Evolutionary conservation across 1,140 invertebrate species (phyloP).

Genomic region (Drosophila gunungcola): DNA sequence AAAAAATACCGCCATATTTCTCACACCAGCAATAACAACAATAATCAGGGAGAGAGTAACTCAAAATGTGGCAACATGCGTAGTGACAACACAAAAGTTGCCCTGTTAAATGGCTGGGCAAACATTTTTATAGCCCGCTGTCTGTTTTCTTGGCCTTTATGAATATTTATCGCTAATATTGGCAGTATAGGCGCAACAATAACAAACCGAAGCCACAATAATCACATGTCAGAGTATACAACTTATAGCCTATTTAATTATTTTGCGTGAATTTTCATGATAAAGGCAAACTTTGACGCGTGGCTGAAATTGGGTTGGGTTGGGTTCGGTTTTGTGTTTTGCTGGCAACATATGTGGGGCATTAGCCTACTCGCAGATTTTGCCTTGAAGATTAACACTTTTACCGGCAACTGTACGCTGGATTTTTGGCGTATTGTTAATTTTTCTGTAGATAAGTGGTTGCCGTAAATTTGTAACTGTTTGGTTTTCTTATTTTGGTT

Average conservation of each 20-base stretch:
- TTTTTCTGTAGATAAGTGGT: neutral
- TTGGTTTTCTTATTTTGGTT: neutral
- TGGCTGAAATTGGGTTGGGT: constrained; percentile 52
- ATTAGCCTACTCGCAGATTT: constrained; percentile 46
- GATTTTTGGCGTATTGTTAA: neutral
- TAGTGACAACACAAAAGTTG: constrained; percentile 21
- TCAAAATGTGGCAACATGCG: constrained; percentile 61
- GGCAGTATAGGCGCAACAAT: constrained; percentile 53
- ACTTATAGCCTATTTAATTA: constrained; percentile 45
- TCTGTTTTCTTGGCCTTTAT: constrained; percentile 63
- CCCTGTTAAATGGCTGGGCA: constrained; percentile 64
- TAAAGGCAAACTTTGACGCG: constrained; percentile 67
- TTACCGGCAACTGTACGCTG: constrained; percentile 49
- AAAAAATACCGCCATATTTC: constrained; percentile 48
- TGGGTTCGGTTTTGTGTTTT: neutral
- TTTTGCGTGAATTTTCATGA: constrained; percentile 57
- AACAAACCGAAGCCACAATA: constrained; percentile 39
- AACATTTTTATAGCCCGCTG: constrained; percentile 56
- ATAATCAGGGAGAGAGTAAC: constrained; percentile 23
- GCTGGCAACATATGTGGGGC: constrained; percentile 26
- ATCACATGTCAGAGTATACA: constrained; percentile 53
- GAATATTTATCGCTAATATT: constrained; percentile 71
- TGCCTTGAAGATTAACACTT: constrained; percentile 48
- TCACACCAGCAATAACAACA: constrained; percentile 13
- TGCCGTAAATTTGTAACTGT: constrained; percentile 5